Evolutionary conservation across 1,140 invertebrate species (phyloP).

Genomic region (Diprion similis): DNA sequence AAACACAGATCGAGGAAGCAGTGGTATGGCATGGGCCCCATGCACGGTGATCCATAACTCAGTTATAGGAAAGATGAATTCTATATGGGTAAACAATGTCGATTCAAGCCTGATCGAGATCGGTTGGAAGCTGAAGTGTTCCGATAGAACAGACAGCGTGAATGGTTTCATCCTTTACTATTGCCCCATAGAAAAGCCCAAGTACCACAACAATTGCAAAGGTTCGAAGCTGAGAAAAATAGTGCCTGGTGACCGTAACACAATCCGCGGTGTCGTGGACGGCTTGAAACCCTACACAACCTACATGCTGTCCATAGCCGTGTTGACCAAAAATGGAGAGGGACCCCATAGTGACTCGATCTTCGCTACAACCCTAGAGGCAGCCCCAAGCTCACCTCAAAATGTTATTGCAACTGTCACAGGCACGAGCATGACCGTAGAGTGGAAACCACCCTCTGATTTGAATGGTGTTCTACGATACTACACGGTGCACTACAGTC

Average conservation of each 20-base stretch:
- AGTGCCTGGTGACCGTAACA: constrained; percentile 55
- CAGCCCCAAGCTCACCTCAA: constrained; percentile 66
- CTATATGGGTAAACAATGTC: constrained; percentile 59
- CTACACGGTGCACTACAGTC: constrained; percentile 69
- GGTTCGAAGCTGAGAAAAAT: constrained; percentile 57
- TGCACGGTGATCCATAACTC: constrained; percentile 69
- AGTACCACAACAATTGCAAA: constrained; percentile 56
- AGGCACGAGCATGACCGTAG: constrained; percentile 70
- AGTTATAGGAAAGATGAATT: constrained; percentile 66
- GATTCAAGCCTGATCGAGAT: constrained; percentile 64
- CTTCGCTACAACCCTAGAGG: constrained; percentile 77
- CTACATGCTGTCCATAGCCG: constrained; percentile 76
- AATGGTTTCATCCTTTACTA: constrained; percentile 67
- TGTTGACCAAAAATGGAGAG: constrained; percentile 76
- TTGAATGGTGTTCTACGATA: constrained; percentile 78
- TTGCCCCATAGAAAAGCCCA: constrained; percentile 62
- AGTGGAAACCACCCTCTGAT: constrained; percentile 72
- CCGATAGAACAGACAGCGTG: constrained; percentile 64
- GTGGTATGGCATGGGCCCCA: constrained; percentile 72
- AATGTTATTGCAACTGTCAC: constrained; percentile 70
- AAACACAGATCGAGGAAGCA: constrained; percentile 64
- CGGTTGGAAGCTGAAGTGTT: constrained; percentile 70
- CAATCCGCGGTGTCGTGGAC: constrained; percentile 50
- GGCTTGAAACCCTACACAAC: constrained; percentile 77
- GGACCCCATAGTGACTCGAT: constrained; percentile 73